A percentile compares a stretch with the other conserved stretches of the same genome.
These are phyloP conservation scores for Tapera naevia DNA, from an alignment of 2,797 vertebrate species.

Conservation along the genomic window DNA sequence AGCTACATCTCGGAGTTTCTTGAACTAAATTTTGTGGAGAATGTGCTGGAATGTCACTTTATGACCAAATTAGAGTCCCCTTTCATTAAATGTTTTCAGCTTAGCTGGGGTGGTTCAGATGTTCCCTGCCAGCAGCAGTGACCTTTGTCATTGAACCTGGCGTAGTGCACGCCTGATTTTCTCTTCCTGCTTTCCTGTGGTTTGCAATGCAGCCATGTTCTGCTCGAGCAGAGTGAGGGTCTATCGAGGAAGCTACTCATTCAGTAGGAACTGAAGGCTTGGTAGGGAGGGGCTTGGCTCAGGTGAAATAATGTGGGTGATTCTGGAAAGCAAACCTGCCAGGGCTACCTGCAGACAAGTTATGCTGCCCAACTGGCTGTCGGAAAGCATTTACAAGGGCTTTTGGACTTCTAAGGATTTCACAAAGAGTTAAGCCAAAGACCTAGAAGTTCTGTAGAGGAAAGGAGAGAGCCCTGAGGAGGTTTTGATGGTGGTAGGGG, in stretches of 20 bases:
- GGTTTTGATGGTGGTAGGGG: background rate
- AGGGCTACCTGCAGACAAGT: background rate
- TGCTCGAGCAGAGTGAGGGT: background rate
- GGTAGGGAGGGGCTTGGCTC: background rate
- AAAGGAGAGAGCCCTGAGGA: background rate
- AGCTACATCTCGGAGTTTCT: background rate
- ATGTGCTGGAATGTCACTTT: background rate
- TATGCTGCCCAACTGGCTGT: background rate
- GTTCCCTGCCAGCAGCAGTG: background rate
- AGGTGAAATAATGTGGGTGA: background rate
- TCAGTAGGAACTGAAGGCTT: background rate
- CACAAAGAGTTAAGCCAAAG: background rate
- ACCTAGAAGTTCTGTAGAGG: background rate
- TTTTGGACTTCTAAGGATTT: background rate
- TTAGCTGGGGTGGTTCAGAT: background rate
- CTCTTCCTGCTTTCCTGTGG: slow-evolving; percentile 8
- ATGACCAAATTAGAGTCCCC: background rate
- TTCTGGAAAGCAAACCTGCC: background rate
- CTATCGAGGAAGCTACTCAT: slow-evolving; percentile 1
- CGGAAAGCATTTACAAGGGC: background rate
- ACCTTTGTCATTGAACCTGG: background rate
- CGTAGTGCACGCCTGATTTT: background rate
- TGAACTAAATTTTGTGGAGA: background rate
- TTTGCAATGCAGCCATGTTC: background rate
- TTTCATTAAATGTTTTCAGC: background rate